These are phyloP conservation scores for Dinothrombium tinctorium DNA, from an alignment of 1,140 invertebrate species.

Conservation along the genomic window DNA sequence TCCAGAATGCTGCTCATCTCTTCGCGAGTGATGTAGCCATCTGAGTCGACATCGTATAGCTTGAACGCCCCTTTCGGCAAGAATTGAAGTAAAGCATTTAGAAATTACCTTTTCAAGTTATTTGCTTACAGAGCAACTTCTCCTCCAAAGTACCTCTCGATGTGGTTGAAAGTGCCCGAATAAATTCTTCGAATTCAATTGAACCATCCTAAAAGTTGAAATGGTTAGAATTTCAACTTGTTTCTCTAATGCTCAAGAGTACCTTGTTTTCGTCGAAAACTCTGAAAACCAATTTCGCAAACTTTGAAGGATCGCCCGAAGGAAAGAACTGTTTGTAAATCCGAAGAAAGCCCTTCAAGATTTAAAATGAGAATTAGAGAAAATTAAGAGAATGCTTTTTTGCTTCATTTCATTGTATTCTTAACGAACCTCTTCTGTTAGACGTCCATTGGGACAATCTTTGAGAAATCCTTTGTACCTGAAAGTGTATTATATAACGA, in stretches of 20 bases:
- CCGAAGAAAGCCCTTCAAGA: constrained; percentile 95
- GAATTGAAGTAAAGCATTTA: background rate
- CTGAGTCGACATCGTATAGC: constrained; percentile 48
- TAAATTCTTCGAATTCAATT: constrained; percentile 94
- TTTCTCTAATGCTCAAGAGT: constrained; percentile 24
- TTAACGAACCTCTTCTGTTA: no score
- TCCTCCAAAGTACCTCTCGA: constrained; percentile 85
- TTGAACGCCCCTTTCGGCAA: constrained; percentile 64
- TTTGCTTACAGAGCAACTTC: constrained; percentile 77
- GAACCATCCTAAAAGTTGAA: constrained; percentile 50
- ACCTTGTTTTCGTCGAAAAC: constrained; percentile 97
- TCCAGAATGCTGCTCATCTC: constrained; percentile 99
- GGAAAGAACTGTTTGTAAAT: constrained; percentile 98
- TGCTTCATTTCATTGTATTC: no score
- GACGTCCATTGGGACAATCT: no score
- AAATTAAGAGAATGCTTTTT: no score
- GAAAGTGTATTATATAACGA: no score
- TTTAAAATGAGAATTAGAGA: no score
- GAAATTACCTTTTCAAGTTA: background rate
- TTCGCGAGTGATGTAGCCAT: constrained; percentile 85
- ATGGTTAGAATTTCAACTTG: background rate
- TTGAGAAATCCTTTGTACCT: no score
- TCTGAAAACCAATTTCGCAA: constrained; percentile 81
- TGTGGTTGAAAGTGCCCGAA: constrained; percentile 78
- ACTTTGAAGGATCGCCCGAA: constrained; percentile 89